These are phyloP conservation scores for Malurus splendens DNA, from an alignment of 2,797 vertebrate species.

Conservation along the genomic window DNA sequence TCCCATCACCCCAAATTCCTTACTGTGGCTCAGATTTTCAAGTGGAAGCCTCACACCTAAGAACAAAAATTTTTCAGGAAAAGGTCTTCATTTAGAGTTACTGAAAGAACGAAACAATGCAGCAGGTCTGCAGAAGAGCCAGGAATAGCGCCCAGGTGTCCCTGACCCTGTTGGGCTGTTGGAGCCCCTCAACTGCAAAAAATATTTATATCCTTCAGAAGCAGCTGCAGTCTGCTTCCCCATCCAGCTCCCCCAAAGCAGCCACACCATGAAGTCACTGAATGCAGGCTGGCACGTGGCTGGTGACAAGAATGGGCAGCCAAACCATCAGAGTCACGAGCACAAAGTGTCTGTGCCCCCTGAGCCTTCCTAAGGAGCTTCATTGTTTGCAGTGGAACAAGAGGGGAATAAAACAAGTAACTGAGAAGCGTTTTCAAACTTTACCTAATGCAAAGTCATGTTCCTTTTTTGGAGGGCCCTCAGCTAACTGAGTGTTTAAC, in stretches of 20 bases:
- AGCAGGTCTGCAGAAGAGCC: background rate
- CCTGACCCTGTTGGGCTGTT: background rate
- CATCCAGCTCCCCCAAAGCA: background rate
- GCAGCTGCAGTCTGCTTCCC: conserved; percentile 48
- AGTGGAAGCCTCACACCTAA: background rate
- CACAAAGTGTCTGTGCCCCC: background rate
- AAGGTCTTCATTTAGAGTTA: background rate
- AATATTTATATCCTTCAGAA: conserved; percentile 44
- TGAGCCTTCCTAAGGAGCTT: background rate
- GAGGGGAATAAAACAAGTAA: background rate
- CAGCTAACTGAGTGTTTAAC: background rate
- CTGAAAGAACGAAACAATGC: background rate
- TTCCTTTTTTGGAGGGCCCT: background rate
- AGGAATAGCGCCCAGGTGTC: conserved; percentile 17
- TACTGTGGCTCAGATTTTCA: background rate
- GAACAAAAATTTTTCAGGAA: background rate
- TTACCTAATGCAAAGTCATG: background rate
- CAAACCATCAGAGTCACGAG: background rate
- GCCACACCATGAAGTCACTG: background rate
- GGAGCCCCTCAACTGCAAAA: background rate
- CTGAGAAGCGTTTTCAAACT: background rate
- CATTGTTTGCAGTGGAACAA: background rate
- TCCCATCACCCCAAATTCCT: background rate
- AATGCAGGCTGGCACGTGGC: background rate
- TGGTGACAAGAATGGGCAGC: background rate